These are phyloP conservation scores for Coendou prehensilis DNA, from an alignment of 2,797 vertebrate species.

Conservation along the genomic window DNA sequence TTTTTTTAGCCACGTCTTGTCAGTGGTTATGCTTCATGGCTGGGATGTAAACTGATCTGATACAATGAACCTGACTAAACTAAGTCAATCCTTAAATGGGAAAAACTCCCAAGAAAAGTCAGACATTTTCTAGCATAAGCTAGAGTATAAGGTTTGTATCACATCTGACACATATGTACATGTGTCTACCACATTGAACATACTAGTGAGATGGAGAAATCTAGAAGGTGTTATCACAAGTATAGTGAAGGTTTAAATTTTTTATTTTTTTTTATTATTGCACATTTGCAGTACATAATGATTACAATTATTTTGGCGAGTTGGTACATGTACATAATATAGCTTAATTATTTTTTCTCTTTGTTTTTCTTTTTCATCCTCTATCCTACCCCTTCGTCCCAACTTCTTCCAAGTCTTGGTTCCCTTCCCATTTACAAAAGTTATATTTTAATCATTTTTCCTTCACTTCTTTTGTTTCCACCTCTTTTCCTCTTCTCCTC, in stretches of 20 bases:
- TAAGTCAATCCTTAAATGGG: slow-evolving; percentile 28
- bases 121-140: not conserved
- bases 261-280: not conserved
- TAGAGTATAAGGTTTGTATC: not conserved
- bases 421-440: not conserved
- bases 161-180: not conserved
- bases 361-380: not conserved
- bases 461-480: not conserved
- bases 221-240: not conserved
- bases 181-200: not conserved
- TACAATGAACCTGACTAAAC: not conserved
- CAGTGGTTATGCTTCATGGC: not conserved
- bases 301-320: not conserved
- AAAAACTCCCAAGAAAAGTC: not conserved
- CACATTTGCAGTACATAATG: not conserved
- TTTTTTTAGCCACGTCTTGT: not conserved
- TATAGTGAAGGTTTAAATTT: not conserved
- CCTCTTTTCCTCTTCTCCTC: not conserved
- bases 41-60: not conserved
- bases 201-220: not conserved
- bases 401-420: not conserved
- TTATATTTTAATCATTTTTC: not conserved
- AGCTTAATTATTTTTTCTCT: not conserved
- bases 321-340: not conserved
- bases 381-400: not conserved